Evolutionary conservation across 2,113 vertebrate species (phyloP).

Genomic region (Engraulis encrasicolus): DNA sequence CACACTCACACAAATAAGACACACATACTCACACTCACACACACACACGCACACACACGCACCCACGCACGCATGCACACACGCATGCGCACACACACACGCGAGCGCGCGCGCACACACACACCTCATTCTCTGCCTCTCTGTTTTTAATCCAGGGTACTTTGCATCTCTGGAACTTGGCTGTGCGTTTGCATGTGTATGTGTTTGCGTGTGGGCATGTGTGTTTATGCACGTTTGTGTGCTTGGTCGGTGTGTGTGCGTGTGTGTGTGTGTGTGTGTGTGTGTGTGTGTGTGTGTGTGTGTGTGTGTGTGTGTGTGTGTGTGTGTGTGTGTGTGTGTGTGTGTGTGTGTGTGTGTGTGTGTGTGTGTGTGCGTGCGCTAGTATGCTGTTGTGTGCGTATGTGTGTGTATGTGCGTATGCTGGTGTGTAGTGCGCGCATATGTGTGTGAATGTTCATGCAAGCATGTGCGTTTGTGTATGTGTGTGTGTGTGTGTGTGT

Average conservation of each 20-base stretch:
- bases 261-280: neutral
- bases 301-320: slow-evolving; percentile 94
- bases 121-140: slow-evolving; percentile 46
- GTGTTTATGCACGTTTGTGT: too few relatives aligned
- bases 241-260: too few relatives aligned
- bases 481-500: neutral
- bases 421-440: slow-evolving; percentile 96
- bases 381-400: too few relatives aligned
- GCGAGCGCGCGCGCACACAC: neutral
- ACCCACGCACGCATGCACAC: neutral
- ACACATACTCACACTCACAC: neutral
- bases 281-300: slow-evolving; percentile 81
- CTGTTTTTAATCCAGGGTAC: slow-evolving; percentile 78
- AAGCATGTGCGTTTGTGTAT: neutral
- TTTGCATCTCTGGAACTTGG: slow-evolving; percentile 89
- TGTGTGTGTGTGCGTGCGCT: slow-evolving; percentile 4
- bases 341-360: neutral
- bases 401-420: slow-evolving; percentile 62
- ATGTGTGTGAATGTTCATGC: slow-evolving; percentile 69
- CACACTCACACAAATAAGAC: neutral
- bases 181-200: slow-evolving; percentile 66
- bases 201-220: neutral
- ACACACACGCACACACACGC: neutral
- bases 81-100: neutral
- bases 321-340: slow-evolving; percentile 39